Evolutionary conservation across 2,888 invertebrate species (phyloP).

Genomic region (Heliconius charithonia): DNA sequence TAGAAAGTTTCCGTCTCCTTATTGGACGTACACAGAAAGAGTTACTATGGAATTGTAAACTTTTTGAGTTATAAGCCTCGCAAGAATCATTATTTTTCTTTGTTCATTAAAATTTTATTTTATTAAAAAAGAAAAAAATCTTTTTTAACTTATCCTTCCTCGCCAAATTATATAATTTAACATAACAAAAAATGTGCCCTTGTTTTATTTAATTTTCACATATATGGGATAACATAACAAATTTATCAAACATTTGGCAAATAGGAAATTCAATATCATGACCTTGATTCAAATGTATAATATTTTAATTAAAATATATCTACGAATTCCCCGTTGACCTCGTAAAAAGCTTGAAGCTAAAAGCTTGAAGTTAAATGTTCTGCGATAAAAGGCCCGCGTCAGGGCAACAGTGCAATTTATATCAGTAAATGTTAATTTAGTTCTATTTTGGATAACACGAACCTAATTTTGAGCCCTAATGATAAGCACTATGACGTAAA

Average conservation of each 20-base stretch:
- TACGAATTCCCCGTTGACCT: slow-evolving; percentile 28
- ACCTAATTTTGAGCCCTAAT: slow-evolving; percentile 21
- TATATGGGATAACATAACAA: background rate
- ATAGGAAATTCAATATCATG: slow-evolving; percentile 11
- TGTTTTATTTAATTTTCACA: background rate
- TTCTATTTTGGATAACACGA: slow-evolving; percentile 39
- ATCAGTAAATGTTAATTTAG: slow-evolving; percentile 44
- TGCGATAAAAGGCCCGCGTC: slow-evolving; percentile 43
- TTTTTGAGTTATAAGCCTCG: too few species aligned
- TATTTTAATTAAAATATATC: slow-evolving; percentile 26
- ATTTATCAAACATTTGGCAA: background rate
- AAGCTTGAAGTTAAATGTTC: slow-evolving; percentile 43
- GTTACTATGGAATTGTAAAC: too few species aligned
- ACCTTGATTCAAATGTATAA: slow-evolving; percentile 13
- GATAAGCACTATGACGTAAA: slow-evolving; percentile 24
- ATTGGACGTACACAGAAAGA: too few species aligned
- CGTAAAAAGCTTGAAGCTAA: slow-evolving; percentile 38
- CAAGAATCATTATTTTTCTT: too few species aligned
- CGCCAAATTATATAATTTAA: too few species aligned
- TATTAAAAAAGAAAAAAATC: too few species aligned
- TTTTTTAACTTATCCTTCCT: too few species aligned
- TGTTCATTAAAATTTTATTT: too few species aligned
- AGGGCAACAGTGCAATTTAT: slow-evolving; percentile 46
- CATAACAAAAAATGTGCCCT: background rate
- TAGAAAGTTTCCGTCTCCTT: too few species aligned